A percentile compares a stretch with the other conserved stretches of the same genome.
phyloP scores from a whole-genome alignment of 2,888 invertebrate genomes.

The Pediacus dermestoides region DNA sequence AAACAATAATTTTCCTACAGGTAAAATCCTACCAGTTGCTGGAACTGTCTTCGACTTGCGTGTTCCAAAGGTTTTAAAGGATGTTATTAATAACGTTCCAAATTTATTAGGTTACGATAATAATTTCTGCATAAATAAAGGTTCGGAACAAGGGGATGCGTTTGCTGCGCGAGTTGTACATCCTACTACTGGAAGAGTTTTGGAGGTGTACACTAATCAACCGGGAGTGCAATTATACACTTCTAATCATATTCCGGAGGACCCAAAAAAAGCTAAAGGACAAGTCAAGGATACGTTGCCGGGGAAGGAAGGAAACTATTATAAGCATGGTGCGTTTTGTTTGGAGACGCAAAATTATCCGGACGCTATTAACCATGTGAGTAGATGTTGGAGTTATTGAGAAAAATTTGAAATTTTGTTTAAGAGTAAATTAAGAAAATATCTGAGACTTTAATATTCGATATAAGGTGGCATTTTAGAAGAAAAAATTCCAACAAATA shows the following conservation, averaged over 20 bases:
- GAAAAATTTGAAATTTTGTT: too few relatives aligned
- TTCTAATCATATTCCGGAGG: conserved; percentile 67
- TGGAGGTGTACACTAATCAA: conserved; percentile 82
- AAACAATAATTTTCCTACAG: conserved; percentile 47
- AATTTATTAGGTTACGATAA: conserved; percentile 71
- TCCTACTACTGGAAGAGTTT: conserved; percentile 59
- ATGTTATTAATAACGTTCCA: conserved; percentile 64
- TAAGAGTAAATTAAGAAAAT: too few relatives aligned
- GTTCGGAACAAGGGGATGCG: conserved; percentile 54
- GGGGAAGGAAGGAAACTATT: conserved; percentile 38
- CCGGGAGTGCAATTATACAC: conserved; percentile 92
- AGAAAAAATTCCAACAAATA: neutral
- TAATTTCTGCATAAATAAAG: conserved; percentile 72
- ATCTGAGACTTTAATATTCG: conserved; percentile 2
- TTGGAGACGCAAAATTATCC: conserved; percentile 92
- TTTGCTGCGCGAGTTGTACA: conserved; percentile 68
- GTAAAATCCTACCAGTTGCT: conserved; percentile 66
- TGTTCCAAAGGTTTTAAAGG: conserved; percentile 60
- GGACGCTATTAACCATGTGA: conserved; percentile 81
- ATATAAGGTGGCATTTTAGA: too few relatives aligned
- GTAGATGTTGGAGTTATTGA: conserved; percentile 32
- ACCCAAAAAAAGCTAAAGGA: conserved; percentile 35
- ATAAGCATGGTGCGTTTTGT: conserved; percentile 67
- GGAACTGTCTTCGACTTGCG: conserved; percentile 73
- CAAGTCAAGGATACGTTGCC: conserved; percentile 23